These are phyloP conservation scores for Drosophila sproati DNA, from an alignment of 1,140 invertebrate species.

Conservation along the genomic window DNA sequence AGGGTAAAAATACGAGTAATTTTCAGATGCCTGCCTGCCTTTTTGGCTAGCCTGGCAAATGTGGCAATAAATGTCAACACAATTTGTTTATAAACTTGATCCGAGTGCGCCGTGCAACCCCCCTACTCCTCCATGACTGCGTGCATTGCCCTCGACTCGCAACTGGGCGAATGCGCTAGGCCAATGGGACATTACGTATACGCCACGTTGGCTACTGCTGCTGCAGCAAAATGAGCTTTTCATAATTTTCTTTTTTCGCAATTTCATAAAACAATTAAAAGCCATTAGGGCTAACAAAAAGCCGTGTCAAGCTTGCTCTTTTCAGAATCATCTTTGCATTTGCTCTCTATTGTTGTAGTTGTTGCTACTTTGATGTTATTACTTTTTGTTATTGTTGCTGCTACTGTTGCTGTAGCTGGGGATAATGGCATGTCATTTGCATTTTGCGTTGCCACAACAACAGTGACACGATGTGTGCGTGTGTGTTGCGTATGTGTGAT, in stretches of 20 bases:
- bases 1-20: constrained; percentile 12
- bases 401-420: constrained; percentile 35
- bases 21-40: background rate
- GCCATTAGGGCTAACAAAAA: constrained; percentile 76
- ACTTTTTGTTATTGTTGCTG: constrained; percentile 27
- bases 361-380: constrained; percentile 2
- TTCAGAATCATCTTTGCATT: constrained; percentile 48
- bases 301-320: constrained; percentile 33
- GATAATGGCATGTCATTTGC: constrained; percentile 78
- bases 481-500: constrained; percentile 8
- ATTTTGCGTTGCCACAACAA: constrained; percentile 62
- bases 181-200: constrained; percentile 62
- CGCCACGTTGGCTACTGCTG: constrained; percentile 9
- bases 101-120: background rate
- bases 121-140: background rate
- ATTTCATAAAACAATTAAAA: constrained; percentile 79
- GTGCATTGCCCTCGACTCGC: constrained; percentile 43
- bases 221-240: constrained; percentile 24
- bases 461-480: constrained; percentile 37
- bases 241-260: constrained; percentile 48
- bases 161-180: constrained; percentile 55
- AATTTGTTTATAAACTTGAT: constrained; percentile 32
- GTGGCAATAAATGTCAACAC: constrained; percentile 51
- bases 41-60: constrained; percentile 21
- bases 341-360: constrained; percentile 14